These are phyloP conservation scores for Aulostomus chinensis DNA, from an alignment of 2,797 vertebrate species.

Conservation along the genomic window DNA sequence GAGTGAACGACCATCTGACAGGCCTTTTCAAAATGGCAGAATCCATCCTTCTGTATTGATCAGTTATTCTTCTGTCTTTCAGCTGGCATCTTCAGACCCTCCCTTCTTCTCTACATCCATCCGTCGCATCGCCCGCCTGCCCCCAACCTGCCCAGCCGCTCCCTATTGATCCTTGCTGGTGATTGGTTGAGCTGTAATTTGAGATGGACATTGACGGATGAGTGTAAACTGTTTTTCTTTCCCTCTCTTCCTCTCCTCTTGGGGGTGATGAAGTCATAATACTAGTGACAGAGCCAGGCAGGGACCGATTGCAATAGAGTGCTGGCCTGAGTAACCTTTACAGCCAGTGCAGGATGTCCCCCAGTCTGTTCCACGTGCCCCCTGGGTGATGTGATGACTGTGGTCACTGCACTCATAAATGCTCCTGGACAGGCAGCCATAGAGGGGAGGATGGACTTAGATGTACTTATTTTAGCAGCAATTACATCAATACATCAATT, in stretches of 20 bases:
- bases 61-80: constrained; percentile 84
- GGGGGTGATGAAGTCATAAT: constrained; percentile 82
- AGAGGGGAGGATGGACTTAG: constrained; percentile 14
- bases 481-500: too few species aligned
- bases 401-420: constrained; percentile 68
- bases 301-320: constrained; percentile 75
- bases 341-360: constrained; percentile 68
- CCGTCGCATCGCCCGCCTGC: constrained; percentile 54
- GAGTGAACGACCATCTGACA: constrained; percentile 70
- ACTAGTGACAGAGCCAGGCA: constrained; percentile 71
- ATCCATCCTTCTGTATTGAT: constrained; percentile 84
- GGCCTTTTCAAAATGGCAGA: constrained; percentile 83
- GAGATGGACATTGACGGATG: constrained; percentile 90
- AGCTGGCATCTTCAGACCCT: constrained; percentile 60
- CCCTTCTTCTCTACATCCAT: constrained; percentile 69
- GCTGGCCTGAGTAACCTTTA: constrained; percentile 74
- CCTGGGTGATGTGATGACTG: constrained; percentile 29
- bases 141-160: constrained; percentile 79
- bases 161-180: constrained; percentile 86
- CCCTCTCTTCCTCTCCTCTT: constrained; percentile 76
- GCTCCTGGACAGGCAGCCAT: constrained; percentile 31
- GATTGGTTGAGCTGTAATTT: constrained; percentile 88
- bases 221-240: constrained; percentile 80
- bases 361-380: constrained; percentile 40
- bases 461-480: too few species aligned